These are phyloP conservation scores for Escarpia spicata DNA, from an alignment of 2,888 invertebrate species.

Conservation along the genomic window DNA sequence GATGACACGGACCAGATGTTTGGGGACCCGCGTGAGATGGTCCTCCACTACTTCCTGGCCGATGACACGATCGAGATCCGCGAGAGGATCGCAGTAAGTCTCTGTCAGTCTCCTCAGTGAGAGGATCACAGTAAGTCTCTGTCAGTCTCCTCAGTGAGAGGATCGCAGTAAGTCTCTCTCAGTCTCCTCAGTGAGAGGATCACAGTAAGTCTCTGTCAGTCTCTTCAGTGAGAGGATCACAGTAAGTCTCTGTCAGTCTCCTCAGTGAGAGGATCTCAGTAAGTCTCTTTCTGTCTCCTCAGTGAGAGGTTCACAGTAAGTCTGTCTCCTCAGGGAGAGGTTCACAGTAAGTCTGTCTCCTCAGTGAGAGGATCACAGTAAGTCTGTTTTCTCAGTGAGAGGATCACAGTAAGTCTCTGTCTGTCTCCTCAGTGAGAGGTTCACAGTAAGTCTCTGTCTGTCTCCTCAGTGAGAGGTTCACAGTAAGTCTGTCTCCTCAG, in stretches of 20 bases:
- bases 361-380: neutral
- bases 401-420: conserved; percentile 46
- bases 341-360: no score
- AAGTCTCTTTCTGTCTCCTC: neutral
- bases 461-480: neutral
- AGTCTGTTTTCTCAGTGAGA: conserved; percentile 67
- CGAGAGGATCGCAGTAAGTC: conserved; percentile 69
- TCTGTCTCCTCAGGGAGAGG: no score
- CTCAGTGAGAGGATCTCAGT: neutral
- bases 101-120: no score
- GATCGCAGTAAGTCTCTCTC: neutral
- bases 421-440: neutral
- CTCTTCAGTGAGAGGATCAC: no score
- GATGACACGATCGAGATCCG: conserved; percentile 91
- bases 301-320: conserved; percentile 69
- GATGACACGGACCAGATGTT: conserved; percentile 82
- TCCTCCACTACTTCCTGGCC: conserved; percentile 84
- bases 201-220: no score
- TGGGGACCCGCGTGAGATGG: conserved; percentile 81
- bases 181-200: conserved; percentile 69
- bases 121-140: no score
- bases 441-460: neutral
- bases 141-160: no score
- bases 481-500: neutral
- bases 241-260: no score